phyloP scores from a whole-genome alignment of 2,113 vertebrate species.

The Bubalus kerabau region DNA sequence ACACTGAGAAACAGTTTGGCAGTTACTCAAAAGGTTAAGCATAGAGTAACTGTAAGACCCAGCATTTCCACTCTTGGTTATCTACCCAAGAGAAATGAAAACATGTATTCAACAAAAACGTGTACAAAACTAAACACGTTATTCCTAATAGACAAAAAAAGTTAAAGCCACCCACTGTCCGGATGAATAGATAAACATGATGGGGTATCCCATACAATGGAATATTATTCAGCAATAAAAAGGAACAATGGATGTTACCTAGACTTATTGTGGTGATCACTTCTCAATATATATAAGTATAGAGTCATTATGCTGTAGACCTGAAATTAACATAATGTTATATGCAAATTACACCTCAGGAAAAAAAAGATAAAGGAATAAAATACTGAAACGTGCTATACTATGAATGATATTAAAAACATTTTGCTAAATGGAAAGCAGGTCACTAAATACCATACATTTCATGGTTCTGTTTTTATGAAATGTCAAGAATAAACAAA shows the following conservation, averaged over 20 bases:
- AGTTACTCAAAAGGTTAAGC: not conserved
- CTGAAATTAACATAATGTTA: not conserved
- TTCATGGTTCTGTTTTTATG: not conserved
- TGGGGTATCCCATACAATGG: accelerated
- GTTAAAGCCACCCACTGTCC: not conserved
- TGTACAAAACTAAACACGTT: not conserved
- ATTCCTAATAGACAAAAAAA: not conserved
- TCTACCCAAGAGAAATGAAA: not conserved
- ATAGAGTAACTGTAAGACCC: not conserved
- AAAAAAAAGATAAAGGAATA: not conserved
- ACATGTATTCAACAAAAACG: not conserved
- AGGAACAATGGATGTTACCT: not conserved
- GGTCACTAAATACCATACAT: not conserved
- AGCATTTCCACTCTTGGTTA: not conserved
- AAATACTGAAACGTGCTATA: no score
- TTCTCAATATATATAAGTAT: not conserved
- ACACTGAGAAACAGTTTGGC: not conserved
- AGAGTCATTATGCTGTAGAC: not conserved
- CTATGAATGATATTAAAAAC: not conserved
- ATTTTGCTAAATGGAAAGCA: not conserved
- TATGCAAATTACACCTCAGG: not conserved
- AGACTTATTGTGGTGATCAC: not conserved
- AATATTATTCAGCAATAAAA: not conserved
- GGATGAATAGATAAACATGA: not conserved
- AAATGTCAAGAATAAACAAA: not conserved